Percentiles rank a stretch among this genome's conserved stretches.
phyloP scores from a whole-genome alignment of 1,140 invertebrate genomes.

The Trachymyrmex cornetzi region DNA sequence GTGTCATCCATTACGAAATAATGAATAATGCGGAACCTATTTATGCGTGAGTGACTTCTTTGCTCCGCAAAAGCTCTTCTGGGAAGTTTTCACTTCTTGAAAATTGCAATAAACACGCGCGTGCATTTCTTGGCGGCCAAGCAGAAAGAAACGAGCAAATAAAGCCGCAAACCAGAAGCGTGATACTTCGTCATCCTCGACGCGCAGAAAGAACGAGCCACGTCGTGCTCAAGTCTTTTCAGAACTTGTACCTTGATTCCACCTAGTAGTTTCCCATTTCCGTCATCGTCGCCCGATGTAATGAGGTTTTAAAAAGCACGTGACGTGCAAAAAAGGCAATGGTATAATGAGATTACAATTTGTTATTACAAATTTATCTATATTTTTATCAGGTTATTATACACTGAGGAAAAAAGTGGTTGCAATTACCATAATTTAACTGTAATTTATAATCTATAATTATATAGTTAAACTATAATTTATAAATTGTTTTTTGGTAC shows the following conservation, averaged over 20 bases:
- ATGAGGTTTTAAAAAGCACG: slow-evolving; percentile 63
- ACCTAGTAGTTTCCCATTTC: slow-evolving; percentile 40
- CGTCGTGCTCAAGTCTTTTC: slow-evolving; percentile 53
- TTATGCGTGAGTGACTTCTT: not conserved
- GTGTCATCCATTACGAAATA: not conserved
- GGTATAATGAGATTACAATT: not conserved
- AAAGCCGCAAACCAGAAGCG: slow-evolving; percentile 34
- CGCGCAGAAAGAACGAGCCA: slow-evolving; percentile 38
- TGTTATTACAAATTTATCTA: slow-evolving; percentile 2
- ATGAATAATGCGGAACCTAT: not conserved
- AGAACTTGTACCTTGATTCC: slow-evolving; percentile 39
- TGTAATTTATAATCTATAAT: too few species aligned
- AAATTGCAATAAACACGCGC: slow-evolving; percentile 13
- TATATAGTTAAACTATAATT: too few species aligned
- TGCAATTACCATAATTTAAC: too few species aligned
- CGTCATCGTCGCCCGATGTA: slow-evolving; percentile 33
- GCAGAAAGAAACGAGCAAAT: slow-evolving; percentile 25
- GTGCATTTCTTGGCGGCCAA: slow-evolving; percentile 13
- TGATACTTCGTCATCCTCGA: slow-evolving; percentile 55
- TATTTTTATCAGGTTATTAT: slow-evolving; percentile 16
- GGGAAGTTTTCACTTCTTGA: not conserved
- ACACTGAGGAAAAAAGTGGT: too few species aligned
- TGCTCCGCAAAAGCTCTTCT: not conserved
- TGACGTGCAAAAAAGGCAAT: slow-evolving; percentile 28
- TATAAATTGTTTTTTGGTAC: too few species aligned